Conservation (phyloP, 2,113 vertebrate species). For the Salvelinus namaycush region DNA sequence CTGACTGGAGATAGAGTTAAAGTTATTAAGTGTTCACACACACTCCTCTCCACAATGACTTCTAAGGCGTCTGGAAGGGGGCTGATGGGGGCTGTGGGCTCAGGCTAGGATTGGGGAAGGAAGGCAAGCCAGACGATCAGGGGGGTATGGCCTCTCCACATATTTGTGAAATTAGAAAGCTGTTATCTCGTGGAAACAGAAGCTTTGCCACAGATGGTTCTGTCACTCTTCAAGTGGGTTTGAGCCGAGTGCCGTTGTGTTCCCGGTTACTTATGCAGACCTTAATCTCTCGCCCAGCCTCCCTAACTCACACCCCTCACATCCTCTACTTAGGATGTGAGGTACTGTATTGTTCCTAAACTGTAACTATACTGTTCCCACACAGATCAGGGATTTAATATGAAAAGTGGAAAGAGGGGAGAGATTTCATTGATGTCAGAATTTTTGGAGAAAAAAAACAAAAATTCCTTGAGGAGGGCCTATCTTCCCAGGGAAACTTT, state of each 20-base stretch:
- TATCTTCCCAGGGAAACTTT: constrained; percentile 3
- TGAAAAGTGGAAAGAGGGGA: constrained; percentile 13
- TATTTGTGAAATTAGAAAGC: constrained; percentile 74
- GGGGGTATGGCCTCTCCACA: constrained; percentile 26
- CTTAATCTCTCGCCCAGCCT: constrained; percentile 73
- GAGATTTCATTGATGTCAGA: constrained; percentile 9
- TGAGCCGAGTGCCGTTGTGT: constrained; percentile 58
- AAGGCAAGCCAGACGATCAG: constrained; percentile 33
- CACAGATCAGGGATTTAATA: background rate
- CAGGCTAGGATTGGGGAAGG: constrained; percentile 45
- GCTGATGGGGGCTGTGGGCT: too few relatives aligned
- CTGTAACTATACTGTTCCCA: constrained; percentile 31
- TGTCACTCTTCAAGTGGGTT: constrained; percentile 72
- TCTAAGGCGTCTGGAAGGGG: too few relatives aligned
- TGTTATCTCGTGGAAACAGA: constrained; percentile 82
- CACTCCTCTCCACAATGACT: constrained; percentile 28
- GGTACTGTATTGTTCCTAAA: constrained; percentile 49
- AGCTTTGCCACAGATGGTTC: constrained; percentile 72
- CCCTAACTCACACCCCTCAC: constrained; percentile 44
- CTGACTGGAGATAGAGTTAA: constrained; percentile 48
- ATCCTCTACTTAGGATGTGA: constrained; percentile 23
- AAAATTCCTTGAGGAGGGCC: constrained; percentile 25
- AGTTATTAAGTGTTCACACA: constrained; percentile 60
- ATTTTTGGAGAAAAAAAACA: background rate
- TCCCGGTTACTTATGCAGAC: constrained; percentile 67